Base-by-base conservation (phyloP, 2,113 vertebrate genomes). In the Misgurnus anguillicaudatus region DNA sequence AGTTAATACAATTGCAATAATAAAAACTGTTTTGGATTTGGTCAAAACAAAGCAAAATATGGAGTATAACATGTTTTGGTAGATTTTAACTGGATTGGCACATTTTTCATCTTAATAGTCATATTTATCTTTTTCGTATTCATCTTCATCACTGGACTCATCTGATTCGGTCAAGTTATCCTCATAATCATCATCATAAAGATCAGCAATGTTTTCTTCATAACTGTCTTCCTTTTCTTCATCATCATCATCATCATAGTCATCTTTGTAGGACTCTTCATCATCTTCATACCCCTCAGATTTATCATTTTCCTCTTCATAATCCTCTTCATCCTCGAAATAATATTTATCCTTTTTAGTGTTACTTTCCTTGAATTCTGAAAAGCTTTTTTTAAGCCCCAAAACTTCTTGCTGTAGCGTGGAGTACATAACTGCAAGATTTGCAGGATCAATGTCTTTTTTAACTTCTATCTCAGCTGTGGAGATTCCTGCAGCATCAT, bases 361-460 rank as follows among this genome's bases (percentile, higher is more conserved):
- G 17, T 69, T 51, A 4, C 36, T 51, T 2, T 1, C 5, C 16
- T 70, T 53, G 11, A 70, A 70, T 2, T 55, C 6, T 5, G 31
- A 70, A 16, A 70, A 5, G 16, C 16, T 55, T 55, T 70, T 3
- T 70, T 55, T 55, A 38, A 70, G 68, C 16, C 14, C 48, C 10
- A 14, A 38, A 55, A 55, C 31, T 5, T 70, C 68, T 39, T 70
- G 47, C 67, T 55, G 48, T 38, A 70, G 67, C 38, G 16, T 55
- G 8, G 67, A 70, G 16, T 9, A 70, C 31, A 53, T 17, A 0
- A n/a, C 21, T 0, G 16, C 16, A 53, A 70, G 21, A 36, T 0
- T 10, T 36, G 4, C 31, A 69, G 9, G 31, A 36, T 70, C 16
- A 17, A 53, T 31, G 8, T 36, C 48, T 70, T 53, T 55, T 16